These are phyloP conservation scores for Pelodiscus sinensis DNA, from an alignment of 2,113 vertebrate genomes.

Conservation along the genomic window DNA sequence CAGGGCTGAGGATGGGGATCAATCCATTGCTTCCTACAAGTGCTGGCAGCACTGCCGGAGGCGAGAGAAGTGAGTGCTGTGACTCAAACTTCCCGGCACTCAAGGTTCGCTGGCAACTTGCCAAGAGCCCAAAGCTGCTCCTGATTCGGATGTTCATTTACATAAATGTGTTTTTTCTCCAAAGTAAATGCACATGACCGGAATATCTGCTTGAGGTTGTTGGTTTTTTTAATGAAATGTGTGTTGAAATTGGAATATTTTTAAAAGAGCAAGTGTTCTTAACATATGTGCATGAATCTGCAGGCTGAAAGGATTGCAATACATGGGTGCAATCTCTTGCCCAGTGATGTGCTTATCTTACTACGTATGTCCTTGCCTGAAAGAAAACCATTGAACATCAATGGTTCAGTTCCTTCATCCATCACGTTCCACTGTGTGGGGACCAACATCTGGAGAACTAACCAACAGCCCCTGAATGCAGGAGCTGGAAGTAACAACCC, in stretches of 20 bases:
- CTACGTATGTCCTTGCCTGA: background rate
- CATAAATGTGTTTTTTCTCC: background rate
- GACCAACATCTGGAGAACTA: background rate
- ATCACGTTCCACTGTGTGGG: background rate
- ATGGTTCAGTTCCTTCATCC: background rate
- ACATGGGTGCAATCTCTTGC: fast-evolving
- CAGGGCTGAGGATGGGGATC: background rate
- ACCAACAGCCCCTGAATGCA: fast-evolving
- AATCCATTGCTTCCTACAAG: background rate
- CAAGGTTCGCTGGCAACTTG: conserved; percentile 9
- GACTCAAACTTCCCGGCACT: background rate
- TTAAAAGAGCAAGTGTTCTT: fast-evolving
- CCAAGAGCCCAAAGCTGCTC: conserved; percentile 8
- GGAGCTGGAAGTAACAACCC: background rate
- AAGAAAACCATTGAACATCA: background rate
- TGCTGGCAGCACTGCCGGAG: background rate
- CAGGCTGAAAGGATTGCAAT: background rate
- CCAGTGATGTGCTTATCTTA: background rate
- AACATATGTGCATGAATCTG: background rate
- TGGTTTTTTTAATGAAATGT: background rate
- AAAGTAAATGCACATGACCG: background rate
- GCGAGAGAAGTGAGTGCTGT: conserved; percentile 4
- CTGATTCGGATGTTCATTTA: conserved; percentile 6
- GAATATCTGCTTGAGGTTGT: background rate
- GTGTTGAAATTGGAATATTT: background rate